Percentiles rank a stretch among this genome's conserved stretches.
Evolutionary conservation across 2,797 vertebrate species (phyloP).

Genomic region (Basileuterus tristriatus): DNA sequence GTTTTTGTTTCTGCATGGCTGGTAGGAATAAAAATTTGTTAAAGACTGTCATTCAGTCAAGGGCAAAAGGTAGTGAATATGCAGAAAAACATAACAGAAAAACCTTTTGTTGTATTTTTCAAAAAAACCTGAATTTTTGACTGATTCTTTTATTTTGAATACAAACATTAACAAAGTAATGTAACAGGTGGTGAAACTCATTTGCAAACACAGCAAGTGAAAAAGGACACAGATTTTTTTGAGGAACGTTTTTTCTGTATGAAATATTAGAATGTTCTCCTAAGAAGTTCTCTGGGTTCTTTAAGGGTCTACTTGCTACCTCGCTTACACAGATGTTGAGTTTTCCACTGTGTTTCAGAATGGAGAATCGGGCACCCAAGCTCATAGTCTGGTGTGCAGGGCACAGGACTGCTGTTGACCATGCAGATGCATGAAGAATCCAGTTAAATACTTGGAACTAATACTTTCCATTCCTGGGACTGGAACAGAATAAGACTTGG

Average conservation of each 20-base stretch:
- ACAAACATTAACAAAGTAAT: neutral
- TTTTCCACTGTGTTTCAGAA: neutral
- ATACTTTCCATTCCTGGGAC: neutral
- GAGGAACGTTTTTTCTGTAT: neutral
- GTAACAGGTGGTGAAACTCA: neutral
- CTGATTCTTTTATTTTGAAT: neutral
- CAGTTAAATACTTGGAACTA: neutral
- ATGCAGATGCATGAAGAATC: neutral
- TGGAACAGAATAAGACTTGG: neutral
- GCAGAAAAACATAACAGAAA: neutral
- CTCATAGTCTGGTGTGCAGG: neutral
- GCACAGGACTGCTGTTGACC: neutral
- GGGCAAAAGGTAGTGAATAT: neutral
- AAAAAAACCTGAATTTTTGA: neutral
- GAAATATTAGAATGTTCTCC: neutral
- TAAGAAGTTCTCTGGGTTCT: neutral
- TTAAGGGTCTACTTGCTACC: neutral
- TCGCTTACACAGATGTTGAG: neutral
- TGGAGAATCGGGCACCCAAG: neutral
- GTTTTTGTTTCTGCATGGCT: slow-evolving; percentile 14
- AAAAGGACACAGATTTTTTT: neutral
- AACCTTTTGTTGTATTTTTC: neutral
- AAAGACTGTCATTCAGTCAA: neutral
- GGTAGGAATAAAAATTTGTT: neutral
- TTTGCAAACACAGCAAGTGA: neutral